These are phyloP conservation scores for Marcusenius ussheri DNA, from an alignment of 2,113 vertebrate species.

Conservation along the genomic window DNA sequence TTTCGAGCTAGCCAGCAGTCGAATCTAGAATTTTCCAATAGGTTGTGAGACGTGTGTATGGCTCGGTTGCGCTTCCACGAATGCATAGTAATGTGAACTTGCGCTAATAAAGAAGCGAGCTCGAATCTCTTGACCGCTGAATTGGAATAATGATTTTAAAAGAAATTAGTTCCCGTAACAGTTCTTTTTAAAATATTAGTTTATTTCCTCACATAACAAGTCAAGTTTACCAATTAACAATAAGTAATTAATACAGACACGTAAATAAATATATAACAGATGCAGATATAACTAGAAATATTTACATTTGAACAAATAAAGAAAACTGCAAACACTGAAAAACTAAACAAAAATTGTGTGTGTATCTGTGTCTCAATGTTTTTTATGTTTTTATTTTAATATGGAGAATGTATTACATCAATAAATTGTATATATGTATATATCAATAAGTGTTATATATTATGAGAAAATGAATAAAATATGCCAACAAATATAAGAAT, in stretches of 20 bases:
- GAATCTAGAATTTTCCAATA: slow-evolving; percentile 74
- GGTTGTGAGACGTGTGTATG: slow-evolving; percentile 65
- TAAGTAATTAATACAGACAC: neutral
- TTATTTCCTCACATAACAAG: neutral
- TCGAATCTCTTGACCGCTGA: neutral
- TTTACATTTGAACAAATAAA: neutral
- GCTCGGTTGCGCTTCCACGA: neutral
- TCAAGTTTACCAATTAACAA: neutral
- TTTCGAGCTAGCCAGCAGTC: slow-evolving; percentile 67
- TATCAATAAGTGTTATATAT: neutral
- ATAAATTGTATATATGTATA: neutral
- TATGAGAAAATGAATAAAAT: neutral
- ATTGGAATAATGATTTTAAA: neutral
- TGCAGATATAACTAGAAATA: neutral
- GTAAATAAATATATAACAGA: neutral
- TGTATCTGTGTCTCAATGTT: neutral
- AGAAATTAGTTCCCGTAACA: neutral
- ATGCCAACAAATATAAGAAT: neutral
- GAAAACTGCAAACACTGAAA: neutral
- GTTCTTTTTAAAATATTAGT: neutral
- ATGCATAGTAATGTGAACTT: neutral
- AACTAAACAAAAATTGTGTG: neutral
- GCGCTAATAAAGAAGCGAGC: neutral
- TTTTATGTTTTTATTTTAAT: neutral
- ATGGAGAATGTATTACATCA: neutral